Evolutionary conservation across 1,140 invertebrate genomes (phyloP).

Genomic region (Pseudomyrmex flavicornis): DNA sequence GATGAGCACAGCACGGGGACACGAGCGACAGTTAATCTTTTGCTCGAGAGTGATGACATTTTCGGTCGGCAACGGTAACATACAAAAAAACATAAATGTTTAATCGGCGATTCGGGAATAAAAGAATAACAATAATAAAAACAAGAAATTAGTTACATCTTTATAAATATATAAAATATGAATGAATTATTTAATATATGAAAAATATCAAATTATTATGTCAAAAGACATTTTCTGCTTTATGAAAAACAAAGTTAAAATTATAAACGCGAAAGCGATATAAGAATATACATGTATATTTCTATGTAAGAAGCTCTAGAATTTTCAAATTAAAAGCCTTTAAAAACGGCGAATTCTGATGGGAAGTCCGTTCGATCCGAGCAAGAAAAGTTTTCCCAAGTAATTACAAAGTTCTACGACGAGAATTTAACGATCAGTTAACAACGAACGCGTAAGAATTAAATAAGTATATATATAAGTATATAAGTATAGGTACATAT

Average conservation of each 20-base stretch:
- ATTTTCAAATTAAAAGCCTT: slow-evolving; percentile 18
- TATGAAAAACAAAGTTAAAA: neutral
- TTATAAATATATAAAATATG: neutral
- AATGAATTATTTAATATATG: neutral
- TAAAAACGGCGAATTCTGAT: slow-evolving; percentile 6
- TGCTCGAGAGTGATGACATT: slow-evolving; percentile 38
- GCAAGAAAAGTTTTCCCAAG: slow-evolving; percentile 40
- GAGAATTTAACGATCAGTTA: slow-evolving; percentile 57
- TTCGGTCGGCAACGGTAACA: slow-evolving; percentile 15
- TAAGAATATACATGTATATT: neutral
- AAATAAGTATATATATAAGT: slow-evolving; percentile 33
- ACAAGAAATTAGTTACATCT: neutral
- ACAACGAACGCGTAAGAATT: slow-evolving; percentile 41
- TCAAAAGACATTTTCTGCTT: neutral
- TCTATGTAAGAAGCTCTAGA: neutral
- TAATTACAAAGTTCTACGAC: slow-evolving; percentile 53
- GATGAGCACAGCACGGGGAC: slow-evolving; percentile 7
- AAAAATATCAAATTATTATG: neutral
- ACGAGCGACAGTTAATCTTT: slow-evolving; percentile 43
- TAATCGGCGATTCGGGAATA: neutral
- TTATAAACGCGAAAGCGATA: too few relatives aligned
- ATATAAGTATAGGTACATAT: neutral
- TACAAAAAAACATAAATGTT: slow-evolving; percentile 15
- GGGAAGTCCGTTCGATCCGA: neutral
- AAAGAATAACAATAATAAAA: neutral